Percentiles rank a stretch among this genome's conserved stretches.
Conservation (phyloP, 2,797 vertebrate genomes). For the Ataeniobius toweri region DNA sequence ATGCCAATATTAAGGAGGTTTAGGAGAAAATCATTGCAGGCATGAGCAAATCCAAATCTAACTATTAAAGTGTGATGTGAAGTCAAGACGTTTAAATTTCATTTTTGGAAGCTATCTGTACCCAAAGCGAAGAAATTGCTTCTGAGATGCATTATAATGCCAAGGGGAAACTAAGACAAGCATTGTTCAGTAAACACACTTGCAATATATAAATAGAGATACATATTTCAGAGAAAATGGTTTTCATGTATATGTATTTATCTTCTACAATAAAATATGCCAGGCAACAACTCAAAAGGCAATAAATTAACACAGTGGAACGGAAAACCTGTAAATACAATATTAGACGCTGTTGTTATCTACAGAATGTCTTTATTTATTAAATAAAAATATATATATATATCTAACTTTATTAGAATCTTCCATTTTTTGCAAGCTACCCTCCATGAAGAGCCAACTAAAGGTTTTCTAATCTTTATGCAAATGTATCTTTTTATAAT, state of each 20-base stretch:
- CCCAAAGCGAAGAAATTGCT: too few relatives aligned
- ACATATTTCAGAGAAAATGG: not conserved
- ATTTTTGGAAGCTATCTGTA: not conserved
- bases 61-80: not conserved
- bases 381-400: too few relatives aligned
- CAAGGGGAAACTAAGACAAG: not conserved
- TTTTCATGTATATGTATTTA: not conserved
- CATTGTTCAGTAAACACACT: not conserved
- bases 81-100: not conserved
- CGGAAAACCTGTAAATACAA: not conserved
- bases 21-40: not conserved
- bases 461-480: not conserved
- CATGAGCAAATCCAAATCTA: not conserved
- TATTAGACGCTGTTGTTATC: not conserved
- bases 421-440: not conserved
- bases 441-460: not conserved
- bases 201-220: not conserved
- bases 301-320: not conserved
- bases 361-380: not conserved
- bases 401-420: not conserved
- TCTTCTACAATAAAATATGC: not conserved
- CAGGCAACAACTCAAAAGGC: not conserved
- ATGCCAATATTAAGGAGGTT: not conserved
- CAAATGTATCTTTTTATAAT: not conserved
- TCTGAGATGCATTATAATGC: not conserved